phyloP scores from a whole-genome alignment of 2,797 vertebrate species.

The Staurois parvus region DNA sequence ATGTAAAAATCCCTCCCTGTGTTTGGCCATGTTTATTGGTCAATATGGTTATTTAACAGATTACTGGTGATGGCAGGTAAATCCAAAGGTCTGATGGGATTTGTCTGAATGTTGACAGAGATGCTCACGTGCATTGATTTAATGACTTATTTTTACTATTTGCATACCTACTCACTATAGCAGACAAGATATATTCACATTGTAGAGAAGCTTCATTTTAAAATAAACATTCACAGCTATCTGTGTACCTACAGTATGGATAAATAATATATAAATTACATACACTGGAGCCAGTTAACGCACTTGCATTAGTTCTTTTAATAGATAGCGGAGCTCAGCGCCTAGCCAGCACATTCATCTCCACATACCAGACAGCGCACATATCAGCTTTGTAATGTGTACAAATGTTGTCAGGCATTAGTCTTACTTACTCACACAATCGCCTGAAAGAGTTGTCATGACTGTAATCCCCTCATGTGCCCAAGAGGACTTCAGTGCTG shows the following conservation, averaged over 20 bases:
- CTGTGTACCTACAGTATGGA: not conserved
- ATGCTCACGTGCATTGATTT: not conserved
- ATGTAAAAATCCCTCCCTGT: not conserved
- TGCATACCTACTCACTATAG: not conserved
- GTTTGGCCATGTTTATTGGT: not conserved
- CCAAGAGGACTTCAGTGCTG: not conserved
- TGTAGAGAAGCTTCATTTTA: not conserved
- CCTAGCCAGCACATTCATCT: not conserved
- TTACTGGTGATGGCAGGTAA: not conserved
- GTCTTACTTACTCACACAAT: not conserved
- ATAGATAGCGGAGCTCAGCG: not conserved
- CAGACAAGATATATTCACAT: not conserved
- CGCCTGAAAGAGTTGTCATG: constrained; percentile 3
- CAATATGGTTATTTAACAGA: not conserved
- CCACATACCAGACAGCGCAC: not conserved
- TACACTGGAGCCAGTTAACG: not conserved
- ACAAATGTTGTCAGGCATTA: constrained; percentile 1
- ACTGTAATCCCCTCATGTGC: not conserved
- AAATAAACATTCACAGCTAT: not conserved
- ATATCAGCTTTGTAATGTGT: not conserved
- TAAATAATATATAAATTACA: not conserved
- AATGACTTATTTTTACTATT: not conserved
- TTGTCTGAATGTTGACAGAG: not conserved
- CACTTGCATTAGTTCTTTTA: not conserved
- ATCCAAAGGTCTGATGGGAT: not conserved